Percentiles rank a stretch among this genome's conserved stretches.
phyloP scores from a whole-genome alignment of 2,113 vertebrate species.

The Zingel zingel region DNA sequence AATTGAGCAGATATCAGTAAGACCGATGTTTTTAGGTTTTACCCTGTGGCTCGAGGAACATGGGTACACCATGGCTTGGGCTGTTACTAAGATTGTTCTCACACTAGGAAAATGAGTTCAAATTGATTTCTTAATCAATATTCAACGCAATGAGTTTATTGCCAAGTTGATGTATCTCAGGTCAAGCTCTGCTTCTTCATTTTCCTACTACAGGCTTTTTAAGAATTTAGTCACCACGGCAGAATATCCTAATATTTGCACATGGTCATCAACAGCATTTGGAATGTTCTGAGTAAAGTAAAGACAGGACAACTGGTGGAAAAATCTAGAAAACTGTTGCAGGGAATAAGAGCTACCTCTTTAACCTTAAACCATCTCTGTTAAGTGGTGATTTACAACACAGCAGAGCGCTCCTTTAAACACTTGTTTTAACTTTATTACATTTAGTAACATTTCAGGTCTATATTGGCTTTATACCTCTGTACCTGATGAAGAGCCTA shows the following conservation, averaged over 20 bases:
- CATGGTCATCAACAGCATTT: not conserved
- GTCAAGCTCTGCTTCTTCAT: conserved; percentile 5
- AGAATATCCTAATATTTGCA: conserved; percentile 33
- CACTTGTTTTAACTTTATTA: not conserved
- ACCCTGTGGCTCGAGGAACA: not conserved
- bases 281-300: not conserved
- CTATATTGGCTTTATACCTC: not conserved
- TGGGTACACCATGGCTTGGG: not conserved
- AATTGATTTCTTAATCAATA: conserved; percentile 13
- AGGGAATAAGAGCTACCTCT: conserved; percentile 10
- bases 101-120: not conserved
- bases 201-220: conserved; percentile 10
- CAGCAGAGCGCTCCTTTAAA: no score
- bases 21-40: conserved; percentile 37
- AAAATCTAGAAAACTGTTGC: conserved; percentile 25
- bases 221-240: conserved; percentile 3
- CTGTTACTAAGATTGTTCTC: conserved; percentile 1
- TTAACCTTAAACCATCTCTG: conserved; percentile 6
- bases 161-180: conserved; percentile 6
- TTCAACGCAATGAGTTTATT: not conserved
- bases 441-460: not conserved
- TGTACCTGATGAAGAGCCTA: not conserved
- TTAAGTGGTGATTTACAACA: not conserved
- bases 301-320: conserved; percentile 14
- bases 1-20: conserved; percentile 24